Evolutionary conservation across 2,888 invertebrate species (phyloP), one percentile per base, ranked within the genome.

Genomic region (Plagodis pulveraria): DNA sequence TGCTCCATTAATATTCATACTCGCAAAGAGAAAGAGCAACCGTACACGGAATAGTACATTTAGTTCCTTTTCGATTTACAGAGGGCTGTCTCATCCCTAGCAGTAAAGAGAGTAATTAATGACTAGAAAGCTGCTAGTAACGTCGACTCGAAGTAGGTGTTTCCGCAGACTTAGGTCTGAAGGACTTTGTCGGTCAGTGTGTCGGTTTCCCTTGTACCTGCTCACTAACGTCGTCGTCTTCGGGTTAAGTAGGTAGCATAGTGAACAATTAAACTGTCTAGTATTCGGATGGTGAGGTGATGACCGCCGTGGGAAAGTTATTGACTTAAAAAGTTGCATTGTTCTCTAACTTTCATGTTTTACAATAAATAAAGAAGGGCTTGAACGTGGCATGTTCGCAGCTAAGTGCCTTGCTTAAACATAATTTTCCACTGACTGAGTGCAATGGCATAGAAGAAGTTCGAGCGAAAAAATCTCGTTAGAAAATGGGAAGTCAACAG

Each of bases 401-500:
- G 50, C 48, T 56, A 47, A 53, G 65, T 6, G 6, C 36, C 36
- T 36, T 36, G 36, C 7, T 4, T 62, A 57, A 42, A 9, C 9
- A 34, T 49, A 32, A 34, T 11, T 86, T 87, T 84, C 84, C 80
- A 84, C 70, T 79, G 67, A 71, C 69, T 74, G 35, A 33, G 50
- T 42, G 50, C 46, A 42, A 58, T 46, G 42, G 73, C 74, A 80
- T 77, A 77, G 79, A 86, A 84, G 80, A 81, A 78, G 75, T 45
- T 32, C 45, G n/a, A 40, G 46, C 78, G 73, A 86, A 78, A 87
- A 87, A 86, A 91, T 84, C 89, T 88, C 74, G 91, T 91, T 91
- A 89, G 91, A 91, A 92, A 91, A 91, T 91, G 80, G 89, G 91
- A 90, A 91, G 86, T 83, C 78, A 76, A 81, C 77, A 76, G 78